Percentiles rank a stretch among this genome's conserved stretches.
Evolutionary conservation across 2,888 invertebrate species (phyloP).

Genomic region (Cactoblastis cactorum): DNA sequence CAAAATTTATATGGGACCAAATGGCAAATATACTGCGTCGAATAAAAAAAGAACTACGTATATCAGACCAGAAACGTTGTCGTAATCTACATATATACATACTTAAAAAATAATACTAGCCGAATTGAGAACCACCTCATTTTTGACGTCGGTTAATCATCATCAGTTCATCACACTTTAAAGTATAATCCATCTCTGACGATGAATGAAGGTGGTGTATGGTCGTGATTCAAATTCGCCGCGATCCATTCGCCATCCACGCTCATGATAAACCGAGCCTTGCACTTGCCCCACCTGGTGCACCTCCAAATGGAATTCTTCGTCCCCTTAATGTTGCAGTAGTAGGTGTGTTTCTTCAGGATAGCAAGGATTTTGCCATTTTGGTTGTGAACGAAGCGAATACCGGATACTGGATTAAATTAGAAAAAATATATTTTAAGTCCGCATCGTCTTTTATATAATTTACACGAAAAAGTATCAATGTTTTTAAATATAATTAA

Average conservation of each 20-base stretch:
- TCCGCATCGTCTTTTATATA: background rate
- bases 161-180: slow-evolving; percentile 19
- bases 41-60: too few relatives aligned
- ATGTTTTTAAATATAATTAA: background rate
- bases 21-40: too few relatives aligned
- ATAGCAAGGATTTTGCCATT: slow-evolving; percentile 20
- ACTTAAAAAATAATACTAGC: too few relatives aligned
- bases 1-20: too few relatives aligned
- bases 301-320: slow-evolving; percentile 30
- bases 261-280: slow-evolving; percentile 20
- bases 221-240: slow-evolving; percentile 19
- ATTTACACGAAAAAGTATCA: too few relatives aligned
- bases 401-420: background rate
- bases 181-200: slow-evolving; percentile 24
- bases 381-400: slow-evolving; percentile 1
- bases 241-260: slow-evolving; percentile 11
- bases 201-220: slow-evolving; percentile 17
- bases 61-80: too few relatives aligned
- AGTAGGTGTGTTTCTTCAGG: slow-evolving; percentile 26
- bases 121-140: too few relatives aligned
- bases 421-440: background rate
- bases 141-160: too few relatives aligned
- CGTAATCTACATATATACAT: too few relatives aligned
- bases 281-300: slow-evolving; percentile 24
- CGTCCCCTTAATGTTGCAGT: slow-evolving; percentile 20